phyloP scores from a whole-genome alignment of 2,888 invertebrate species.

The Acronicta leporina region DNA sequence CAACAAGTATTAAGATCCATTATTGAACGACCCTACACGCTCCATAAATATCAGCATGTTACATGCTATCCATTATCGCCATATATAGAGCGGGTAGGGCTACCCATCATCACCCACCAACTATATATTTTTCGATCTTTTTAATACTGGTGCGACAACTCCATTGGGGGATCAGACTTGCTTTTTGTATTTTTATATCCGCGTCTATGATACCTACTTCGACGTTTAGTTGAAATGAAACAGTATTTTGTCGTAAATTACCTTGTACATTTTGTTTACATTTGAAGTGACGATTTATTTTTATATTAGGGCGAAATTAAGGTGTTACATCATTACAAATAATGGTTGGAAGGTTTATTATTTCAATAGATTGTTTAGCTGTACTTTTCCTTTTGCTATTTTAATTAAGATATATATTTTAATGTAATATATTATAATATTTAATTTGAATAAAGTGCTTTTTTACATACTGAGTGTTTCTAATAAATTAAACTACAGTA shows the following conservation, averaged over 20 bases:
- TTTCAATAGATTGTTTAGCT: slow-evolving; percentile 86
- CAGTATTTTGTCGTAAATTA: slow-evolving; percentile 83
- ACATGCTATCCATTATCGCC: slow-evolving; percentile 41
- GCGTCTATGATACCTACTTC: slow-evolving; percentile 72
- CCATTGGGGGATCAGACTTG: slow-evolving; percentile 78
- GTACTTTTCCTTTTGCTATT: slow-evolving; percentile 86
- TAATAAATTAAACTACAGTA: slow-evolving; percentile 28
- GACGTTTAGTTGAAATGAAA: slow-evolving; percentile 68
- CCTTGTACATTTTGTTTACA: slow-evolving; percentile 77
- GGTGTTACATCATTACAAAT: slow-evolving; percentile 77
- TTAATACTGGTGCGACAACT: slow-evolving; percentile 75
- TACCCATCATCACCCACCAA: slow-evolving; percentile 61
- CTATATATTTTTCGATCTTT: slow-evolving; percentile 85
- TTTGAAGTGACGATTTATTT: slow-evolving; percentile 73
- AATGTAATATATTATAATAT: slow-evolving; percentile 89
- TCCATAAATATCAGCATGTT: slow-evolving; percentile 35
- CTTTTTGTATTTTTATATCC: slow-evolving; percentile 89
- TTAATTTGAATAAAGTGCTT: slow-evolving; percentile 89
- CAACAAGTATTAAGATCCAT: slow-evolving; percentile 42
- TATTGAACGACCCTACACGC: slow-evolving; percentile 25
- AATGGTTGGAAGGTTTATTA: slow-evolving; percentile 85
- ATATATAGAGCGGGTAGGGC: slow-evolving; percentile 43
- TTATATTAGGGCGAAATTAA: slow-evolving; percentile 77
- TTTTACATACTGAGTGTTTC: slow-evolving; percentile 72
- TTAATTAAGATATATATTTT: slow-evolving; percentile 88